Evolutionary conservation across 1,140 invertebrate species (phyloP), one percentile per base, ranked within the genome.

Genomic region (Grapholita molesta): DNA sequence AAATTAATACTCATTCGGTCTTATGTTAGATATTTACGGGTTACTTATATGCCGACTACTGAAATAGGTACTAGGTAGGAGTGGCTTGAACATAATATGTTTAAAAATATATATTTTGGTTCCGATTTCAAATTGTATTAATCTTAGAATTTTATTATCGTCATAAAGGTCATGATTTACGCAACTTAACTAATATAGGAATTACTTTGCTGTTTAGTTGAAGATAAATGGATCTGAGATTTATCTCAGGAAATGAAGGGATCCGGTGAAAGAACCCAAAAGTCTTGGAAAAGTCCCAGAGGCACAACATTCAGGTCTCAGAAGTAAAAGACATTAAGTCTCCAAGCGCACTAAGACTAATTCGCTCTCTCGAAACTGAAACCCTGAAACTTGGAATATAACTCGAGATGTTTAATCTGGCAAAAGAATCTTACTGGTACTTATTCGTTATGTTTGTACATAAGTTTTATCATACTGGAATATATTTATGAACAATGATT

Each of bases 171-270:
- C 52, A 23, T 25, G 21, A 6, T 24, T 25, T 11, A 57, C 7
- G 8, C 18, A 42, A 24, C 48, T 55, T 23, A 57, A 38, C 12
- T 38, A 4, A 38, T 8, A 4, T 38, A 15, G 7, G 12, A 2
- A 57, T 57, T 25, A 57, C 9, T 57, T 57, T n/a, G n/a, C 53
- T 57, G 53, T 57, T 57, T 57, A 57, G 53, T 23, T n/a, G 3
- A 25, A 57, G 53, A 57, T 57, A 57, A 57, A 57, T 57, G 53
- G 53, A 12, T 12, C 11, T 23, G 11, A 57, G 53, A 57, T 57
- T 57, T 57, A 57, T 57, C 53, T 57, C 53, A 28, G 53, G 53
- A 57, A 57, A 57, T 57, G 53, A 57, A 57, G 24, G 53, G 53
- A 57, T 57, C 53, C 53, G 53, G 53, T 28, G 24, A 57, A 57